phyloP scores from a whole-genome alignment of 1,140 invertebrate species.

The Panagrolaimus sp. region DNA sequence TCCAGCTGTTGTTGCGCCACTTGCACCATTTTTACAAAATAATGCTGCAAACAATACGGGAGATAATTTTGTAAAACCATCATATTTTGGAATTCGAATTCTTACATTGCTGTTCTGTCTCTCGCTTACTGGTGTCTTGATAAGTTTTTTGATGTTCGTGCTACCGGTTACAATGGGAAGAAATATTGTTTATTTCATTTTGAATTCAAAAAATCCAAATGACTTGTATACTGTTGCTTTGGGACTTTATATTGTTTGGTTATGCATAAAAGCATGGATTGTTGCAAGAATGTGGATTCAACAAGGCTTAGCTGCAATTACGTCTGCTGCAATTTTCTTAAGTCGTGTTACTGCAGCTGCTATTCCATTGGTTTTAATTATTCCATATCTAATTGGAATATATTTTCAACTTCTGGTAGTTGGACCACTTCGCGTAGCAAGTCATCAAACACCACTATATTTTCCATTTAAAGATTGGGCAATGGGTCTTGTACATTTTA shows the following conservation, averaged over 20 bases:
- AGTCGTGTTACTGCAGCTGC: slow-evolving; percentile 68
- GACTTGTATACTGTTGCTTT: slow-evolving; percentile 90
- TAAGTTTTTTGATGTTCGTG: slow-evolving; percentile 75
- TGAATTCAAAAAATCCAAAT: slow-evolving; percentile 62
- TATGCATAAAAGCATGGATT: slow-evolving; percentile 71
- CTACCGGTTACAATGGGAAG: slow-evolving; percentile 65
- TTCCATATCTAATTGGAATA: slow-evolving; percentile 80
- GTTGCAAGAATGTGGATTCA: slow-evolving; percentile 78
- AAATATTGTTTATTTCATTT: slow-evolving; percentile 25
- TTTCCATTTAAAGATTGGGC: slow-evolving; percentile 66
- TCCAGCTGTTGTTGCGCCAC: not conserved
- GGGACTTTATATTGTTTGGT: slow-evolving; percentile 87
- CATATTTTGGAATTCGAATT: slow-evolving; percentile 72
- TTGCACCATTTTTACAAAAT: no score
- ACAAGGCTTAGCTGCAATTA: slow-evolving; percentile 67
- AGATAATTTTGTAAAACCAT: slow-evolving; percentile 47
- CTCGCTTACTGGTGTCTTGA: slow-evolving; percentile 74
- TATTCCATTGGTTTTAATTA: slow-evolving; percentile 73
- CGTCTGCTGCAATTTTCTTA: slow-evolving; percentile 55
- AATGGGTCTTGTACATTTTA: slow-evolving; percentile 86
- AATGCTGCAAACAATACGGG: slow-evolving; percentile 16
- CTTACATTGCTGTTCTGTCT: slow-evolving; percentile 72
- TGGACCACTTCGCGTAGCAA: slow-evolving; percentile 81
- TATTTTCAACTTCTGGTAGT: slow-evolving; percentile 72
- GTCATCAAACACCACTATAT: slow-evolving; percentile 84